These are phyloP conservation scores for Spinus olivaceus DNA, from an alignment of 2,797 vertebrate species.

Conservation along the genomic window DNA sequence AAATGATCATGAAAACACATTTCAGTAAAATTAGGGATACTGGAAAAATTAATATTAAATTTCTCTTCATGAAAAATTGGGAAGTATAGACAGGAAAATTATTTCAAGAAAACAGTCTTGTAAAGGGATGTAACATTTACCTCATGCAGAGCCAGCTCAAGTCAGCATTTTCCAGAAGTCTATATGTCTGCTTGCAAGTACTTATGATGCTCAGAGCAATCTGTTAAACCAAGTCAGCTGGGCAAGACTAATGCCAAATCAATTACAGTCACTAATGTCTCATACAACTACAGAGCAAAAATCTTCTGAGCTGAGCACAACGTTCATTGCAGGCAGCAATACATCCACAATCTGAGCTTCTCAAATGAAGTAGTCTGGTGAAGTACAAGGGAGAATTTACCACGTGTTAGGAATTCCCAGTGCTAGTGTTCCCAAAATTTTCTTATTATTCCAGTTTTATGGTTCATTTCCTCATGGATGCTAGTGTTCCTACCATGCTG, in stretches of 20 bases:
- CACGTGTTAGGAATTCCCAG: not conserved
- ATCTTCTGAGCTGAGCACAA: not conserved
- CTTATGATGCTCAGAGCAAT: not conserved
- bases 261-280: conserved; percentile 13
- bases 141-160: not conserved
- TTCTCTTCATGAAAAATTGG: not conserved
- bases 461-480: not conserved
- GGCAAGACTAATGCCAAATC: conserved; percentile 33
- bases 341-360: not conserved
- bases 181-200: not conserved
- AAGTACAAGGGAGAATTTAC: not conserved
- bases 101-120: not conserved
- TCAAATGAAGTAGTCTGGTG: not conserved
- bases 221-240: conserved; percentile 24
- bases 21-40: not conserved
- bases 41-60: not conserved
- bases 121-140: not conserved
- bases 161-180: not conserved
- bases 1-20: not conserved
- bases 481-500: not conserved
- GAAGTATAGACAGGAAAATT: not conserved
- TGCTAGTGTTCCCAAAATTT: not conserved
- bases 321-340: not conserved
- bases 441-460: not conserved
- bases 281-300: not conserved